phyloP scores from a whole-genome alignment of 2,113 vertebrate genomes.

The Puma concolor region DNA sequence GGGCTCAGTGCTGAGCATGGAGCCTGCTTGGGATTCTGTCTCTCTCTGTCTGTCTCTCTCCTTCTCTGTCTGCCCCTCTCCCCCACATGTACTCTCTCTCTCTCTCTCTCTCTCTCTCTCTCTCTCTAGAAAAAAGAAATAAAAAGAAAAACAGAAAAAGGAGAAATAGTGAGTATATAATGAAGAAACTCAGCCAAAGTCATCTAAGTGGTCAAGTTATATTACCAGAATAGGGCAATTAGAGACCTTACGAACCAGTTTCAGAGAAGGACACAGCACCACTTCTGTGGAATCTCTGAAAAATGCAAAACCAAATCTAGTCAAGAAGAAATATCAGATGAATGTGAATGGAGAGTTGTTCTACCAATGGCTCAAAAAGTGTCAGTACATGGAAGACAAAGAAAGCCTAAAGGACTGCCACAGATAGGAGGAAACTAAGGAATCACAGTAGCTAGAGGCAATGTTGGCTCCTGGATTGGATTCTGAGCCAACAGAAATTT shows the following conservation, averaged over 20 bases:
- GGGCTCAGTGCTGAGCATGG: too few relatives aligned
- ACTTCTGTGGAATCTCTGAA: not conserved
- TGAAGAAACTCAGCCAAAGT: not conserved
- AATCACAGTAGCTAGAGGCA: too few relatives aligned
- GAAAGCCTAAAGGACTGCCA: too few relatives aligned
- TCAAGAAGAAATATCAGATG: not conserved
- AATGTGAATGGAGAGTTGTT: not conserved
- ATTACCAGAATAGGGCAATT: not conserved
- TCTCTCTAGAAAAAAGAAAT: too few relatives aligned
- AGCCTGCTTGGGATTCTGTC: too few relatives aligned
- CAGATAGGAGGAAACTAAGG: not conserved
- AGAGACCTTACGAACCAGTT: not conserved
- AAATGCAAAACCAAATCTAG: not conserved
- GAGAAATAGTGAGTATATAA: not conserved
- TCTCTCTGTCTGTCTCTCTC: too few relatives aligned
- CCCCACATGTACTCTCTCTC: too few relatives aligned
- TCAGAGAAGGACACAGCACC: not conserved
- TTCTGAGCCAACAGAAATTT: not conserved
- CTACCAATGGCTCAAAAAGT: not conserved
- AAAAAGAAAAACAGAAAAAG: too few relatives aligned
- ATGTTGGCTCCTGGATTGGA: not conserved
- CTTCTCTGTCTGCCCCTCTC: too few relatives aligned
- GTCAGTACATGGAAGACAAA: too few relatives aligned
- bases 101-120: too few relatives aligned
- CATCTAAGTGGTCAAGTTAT: not conserved